Percentiles rank a stretch among this genome's conserved stretches.
Conservation (phyloP, 2,888 invertebrate species). For the Ctena decussata region DNA sequence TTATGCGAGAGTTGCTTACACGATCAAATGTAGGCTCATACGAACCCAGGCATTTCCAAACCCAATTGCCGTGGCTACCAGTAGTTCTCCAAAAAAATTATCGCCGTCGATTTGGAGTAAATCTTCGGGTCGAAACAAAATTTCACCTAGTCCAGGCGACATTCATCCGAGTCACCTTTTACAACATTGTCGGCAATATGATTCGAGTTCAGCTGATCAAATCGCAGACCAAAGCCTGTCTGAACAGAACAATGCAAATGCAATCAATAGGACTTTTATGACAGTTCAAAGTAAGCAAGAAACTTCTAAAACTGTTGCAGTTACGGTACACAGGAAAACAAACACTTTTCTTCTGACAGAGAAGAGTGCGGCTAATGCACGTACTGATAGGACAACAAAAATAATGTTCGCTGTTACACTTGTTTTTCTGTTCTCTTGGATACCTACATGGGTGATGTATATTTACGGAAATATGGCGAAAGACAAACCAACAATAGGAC, state of each 20-base stretch:
- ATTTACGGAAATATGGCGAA: neutral
- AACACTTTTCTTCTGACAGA: neutral
- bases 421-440: neutral
- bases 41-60: neutral
- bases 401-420: conserved; percentile 2
- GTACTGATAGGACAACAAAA: neutral
- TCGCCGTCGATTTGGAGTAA: too few relatives aligned
- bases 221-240: neutral
- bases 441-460: neutral
- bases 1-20: neutral
- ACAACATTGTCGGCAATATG: neutral
- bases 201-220: neutral
- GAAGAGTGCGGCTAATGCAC: neutral
- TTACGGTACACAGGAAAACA: neutral
- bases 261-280: neutral
- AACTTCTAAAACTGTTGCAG: neutral
- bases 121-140: neutral
- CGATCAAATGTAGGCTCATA: neutral
- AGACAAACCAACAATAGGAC: neutral
- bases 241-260: neutral
- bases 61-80: neutral
- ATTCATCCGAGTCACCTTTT: too few relatives aligned
- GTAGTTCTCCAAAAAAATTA: too few relatives aligned
- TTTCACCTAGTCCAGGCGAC: neutral
- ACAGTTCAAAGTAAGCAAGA: neutral